Conservation (phyloP, 2,113 vertebrate genomes). For the Columba janthina region DNA sequence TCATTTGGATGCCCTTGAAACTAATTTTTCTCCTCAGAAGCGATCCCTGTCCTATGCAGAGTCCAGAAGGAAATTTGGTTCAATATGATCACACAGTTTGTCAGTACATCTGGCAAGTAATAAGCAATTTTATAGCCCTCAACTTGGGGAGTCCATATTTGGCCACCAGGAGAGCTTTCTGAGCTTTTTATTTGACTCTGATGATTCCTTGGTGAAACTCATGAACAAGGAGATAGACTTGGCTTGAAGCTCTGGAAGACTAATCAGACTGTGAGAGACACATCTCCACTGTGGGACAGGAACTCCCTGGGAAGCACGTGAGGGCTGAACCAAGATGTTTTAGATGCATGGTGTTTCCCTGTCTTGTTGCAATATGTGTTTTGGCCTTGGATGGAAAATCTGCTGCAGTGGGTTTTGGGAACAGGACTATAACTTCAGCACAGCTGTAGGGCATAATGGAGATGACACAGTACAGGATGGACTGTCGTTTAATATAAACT, state of each 20-base stretch:
- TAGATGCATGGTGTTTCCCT: rapidly evolving
- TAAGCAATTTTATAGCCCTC: background rate
- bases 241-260: background rate
- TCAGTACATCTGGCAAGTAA: background rate
- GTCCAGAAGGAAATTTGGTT: background rate
- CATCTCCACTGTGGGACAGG: background rate
- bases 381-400: background rate
- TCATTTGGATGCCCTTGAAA: background rate
- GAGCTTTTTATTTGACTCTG: background rate
- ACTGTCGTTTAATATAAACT: background rate
- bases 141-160: background rate
- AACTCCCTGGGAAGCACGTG: background rate
- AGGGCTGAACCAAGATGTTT: background rate
- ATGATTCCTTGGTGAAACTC: background rate
- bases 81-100: background rate
- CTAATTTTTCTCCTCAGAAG: background rate
- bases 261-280: background rate
- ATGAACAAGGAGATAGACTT: background rate
- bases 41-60: rapidly evolving
- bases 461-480: background rate
- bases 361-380: background rate
- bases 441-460: background rate
- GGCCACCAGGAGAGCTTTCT: background rate
- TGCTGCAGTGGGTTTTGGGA: background rate
- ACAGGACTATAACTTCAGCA: background rate